Conservation (phyloP, 2,888 invertebrate genomes). For the Drosophila suboccidentalis region DNA sequence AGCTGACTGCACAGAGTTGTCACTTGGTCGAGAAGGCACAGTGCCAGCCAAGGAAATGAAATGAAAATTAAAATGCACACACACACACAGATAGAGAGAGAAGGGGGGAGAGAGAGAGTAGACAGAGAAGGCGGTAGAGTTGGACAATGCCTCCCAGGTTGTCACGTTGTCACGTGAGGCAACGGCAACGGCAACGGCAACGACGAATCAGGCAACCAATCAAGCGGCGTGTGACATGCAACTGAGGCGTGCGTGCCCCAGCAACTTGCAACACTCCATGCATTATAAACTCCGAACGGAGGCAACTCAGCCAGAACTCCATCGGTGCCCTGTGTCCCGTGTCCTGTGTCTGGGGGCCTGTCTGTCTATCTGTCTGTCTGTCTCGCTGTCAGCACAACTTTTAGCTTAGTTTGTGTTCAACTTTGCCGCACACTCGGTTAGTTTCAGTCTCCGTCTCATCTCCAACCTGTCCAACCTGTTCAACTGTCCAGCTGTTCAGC, state of each 20-base stretch:
- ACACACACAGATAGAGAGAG: conserved; percentile 2
- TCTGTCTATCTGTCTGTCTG: background rate
- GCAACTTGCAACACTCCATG: conserved; percentile 42
- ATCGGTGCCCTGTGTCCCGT: background rate
- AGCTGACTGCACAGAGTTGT: conserved; percentile 58
- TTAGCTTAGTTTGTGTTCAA: conserved; percentile 43
- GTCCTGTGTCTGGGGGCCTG: conserved; percentile 1
- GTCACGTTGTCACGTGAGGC: too few relatives aligned
- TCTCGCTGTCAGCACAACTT: conserved; percentile 36
- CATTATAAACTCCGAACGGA: conserved; percentile 59
- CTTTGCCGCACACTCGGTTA: conserved; percentile 29
- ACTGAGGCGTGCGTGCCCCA: conserved; percentile 73
- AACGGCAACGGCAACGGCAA: too few relatives aligned
- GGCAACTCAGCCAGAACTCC: conserved; percentile 11
- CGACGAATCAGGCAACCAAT: conserved; percentile 80
- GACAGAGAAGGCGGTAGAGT: conserved; percentile 29
- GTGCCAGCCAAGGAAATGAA: conserved; percentile 66
- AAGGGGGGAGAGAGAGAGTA: background rate
- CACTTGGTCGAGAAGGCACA: conserved; percentile 29
- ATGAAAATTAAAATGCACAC: conserved; percentile 72
- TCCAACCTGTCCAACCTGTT: conserved; percentile 8
- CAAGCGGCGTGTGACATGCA: conserved; percentile 80
- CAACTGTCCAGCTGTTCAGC: background rate
- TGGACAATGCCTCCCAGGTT: too few relatives aligned
- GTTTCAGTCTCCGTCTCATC: conserved; percentile 20